A percentile compares a stretch with the other conserved stretches of the same genome.
Conservation (phyloP, 1,140 invertebrate species). For the Camponotus floridanus region DNA sequence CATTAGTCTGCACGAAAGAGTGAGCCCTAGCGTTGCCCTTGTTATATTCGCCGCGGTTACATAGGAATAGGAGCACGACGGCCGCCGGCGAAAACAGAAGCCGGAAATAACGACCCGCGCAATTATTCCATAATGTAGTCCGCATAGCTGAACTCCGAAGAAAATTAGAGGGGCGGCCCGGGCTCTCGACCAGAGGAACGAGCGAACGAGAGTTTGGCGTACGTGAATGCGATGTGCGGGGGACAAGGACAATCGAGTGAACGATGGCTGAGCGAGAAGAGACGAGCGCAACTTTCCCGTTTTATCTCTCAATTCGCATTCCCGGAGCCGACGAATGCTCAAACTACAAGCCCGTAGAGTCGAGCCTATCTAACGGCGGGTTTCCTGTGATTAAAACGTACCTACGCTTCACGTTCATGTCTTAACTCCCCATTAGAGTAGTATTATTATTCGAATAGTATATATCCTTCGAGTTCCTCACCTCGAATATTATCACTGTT, state of each 20-base stretch:
- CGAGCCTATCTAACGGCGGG: constrained; percentile 79
- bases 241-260: constrained; percentile 61
- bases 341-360: constrained; percentile 79
- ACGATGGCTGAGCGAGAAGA: constrained; percentile 56
- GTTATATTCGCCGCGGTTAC: constrained; percentile 66
- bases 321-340: constrained; percentile 81
- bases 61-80: constrained; percentile 65
- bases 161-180: constrained; percentile 79
- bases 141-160: constrained; percentile 81
- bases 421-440: constrained; percentile 7
- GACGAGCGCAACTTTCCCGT: constrained; percentile 79
- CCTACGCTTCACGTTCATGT: constrained; percentile 60
- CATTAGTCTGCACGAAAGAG: constrained; percentile 59
- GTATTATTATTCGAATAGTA: constrained; percentile 30
- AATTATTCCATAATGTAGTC: constrained; percentile 84
- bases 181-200: constrained; percentile 58
- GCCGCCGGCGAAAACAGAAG: constrained; percentile 77
- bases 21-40: constrained; percentile 31
- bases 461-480: constrained; percentile 66
- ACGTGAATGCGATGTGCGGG: constrained; percentile 56
- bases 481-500: constrained; percentile 35
- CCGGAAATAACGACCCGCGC: constrained; percentile 79
- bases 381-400: constrained; percentile 84
- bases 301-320: constrained; percentile 85
- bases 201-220: constrained; percentile 72